A percentile compares a stretch with the other conserved stretches of the same genome.
These are phyloP conservation scores for Furnarius figulus DNA, from an alignment of 2,113 vertebrate genomes.

Conservation along the genomic window DNA sequence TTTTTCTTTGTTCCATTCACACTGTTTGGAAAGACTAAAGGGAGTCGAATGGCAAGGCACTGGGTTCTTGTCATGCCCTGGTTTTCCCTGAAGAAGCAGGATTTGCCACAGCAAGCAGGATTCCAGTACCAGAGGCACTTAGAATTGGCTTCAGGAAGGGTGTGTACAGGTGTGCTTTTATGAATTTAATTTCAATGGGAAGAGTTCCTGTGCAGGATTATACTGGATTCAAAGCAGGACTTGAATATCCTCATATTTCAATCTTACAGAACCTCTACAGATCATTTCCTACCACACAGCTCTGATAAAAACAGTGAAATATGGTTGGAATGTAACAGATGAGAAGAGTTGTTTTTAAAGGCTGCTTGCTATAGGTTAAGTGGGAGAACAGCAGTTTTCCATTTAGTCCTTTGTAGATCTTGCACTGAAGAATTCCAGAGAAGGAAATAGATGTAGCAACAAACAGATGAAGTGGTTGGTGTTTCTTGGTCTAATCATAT, in stretches of 20 bases:
- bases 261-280: background rate
- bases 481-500: background rate
- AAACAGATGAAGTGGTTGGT: background rate
- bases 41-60: background rate
- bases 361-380: background rate
- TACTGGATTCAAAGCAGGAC: background rate
- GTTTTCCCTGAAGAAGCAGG: background rate
- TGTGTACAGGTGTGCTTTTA: background rate
- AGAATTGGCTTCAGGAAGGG: background rate
- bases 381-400: background rate
- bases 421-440: background rate
- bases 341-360: background rate
- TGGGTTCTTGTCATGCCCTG: background rate
- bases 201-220: background rate
- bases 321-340: background rate
- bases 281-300: background rate
- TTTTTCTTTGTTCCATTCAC: background rate
- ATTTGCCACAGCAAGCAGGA: background rate
- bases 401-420: background rate
- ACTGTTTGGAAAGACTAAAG: background rate
- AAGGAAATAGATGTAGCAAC: background rate
- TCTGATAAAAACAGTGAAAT: background rate
- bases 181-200: background rate
- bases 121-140: background rate
- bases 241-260: background rate